Base-by-base conservation (phyloP, 1,140 invertebrate genomes). In the Adoxophyes honmai region DNA sequence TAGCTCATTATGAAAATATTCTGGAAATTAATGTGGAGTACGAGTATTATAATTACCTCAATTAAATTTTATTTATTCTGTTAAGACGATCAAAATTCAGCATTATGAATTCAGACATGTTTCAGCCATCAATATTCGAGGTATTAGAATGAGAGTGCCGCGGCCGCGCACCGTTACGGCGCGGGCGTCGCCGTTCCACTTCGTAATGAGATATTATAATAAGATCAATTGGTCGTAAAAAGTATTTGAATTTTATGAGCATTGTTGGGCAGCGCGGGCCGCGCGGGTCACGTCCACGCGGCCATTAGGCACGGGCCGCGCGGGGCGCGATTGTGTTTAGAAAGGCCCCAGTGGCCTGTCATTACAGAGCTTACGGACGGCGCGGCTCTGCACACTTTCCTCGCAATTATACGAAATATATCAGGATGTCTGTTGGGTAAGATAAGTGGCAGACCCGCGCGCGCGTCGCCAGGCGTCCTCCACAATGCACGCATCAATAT, bases 1-100 rank as follows among this genome's bases (percentile, higher is more conserved):
- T 48, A 44, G 10, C 21, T 33, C n/a, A 21, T 48, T 48, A 48
- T 48, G 21, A 48, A 48, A 48, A 48, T 48, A 48, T 21, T 48
- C 21, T 48, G 15, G 42, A 28, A 28, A 44, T 44, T 44, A 44
- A 48, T 48, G 42, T 33, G 11, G 39, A 28, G 18, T 21, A 48
- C 18, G 16, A 21, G 18, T 28, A 48, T 48, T 28, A 48, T 18
- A 48, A 48, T 48, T 48, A 48, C 21, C 42, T 14, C 28, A 48
- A 48, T 48, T 48, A 48, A 10, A 48, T 3, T 4, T 18, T 48
- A 28, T 48, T 48, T 48, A 48, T 48, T 48, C 42, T 18, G 14
- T 33, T 5, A 33, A 1, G 21, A 11, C 42, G 21, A 48, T 48
- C 42, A 21, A 48, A 48, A 48, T 48, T 48, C 42, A 33, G 14